Conservation (phyloP, 2,113 vertebrate species). For the Heterocephalus glaber region DNA sequence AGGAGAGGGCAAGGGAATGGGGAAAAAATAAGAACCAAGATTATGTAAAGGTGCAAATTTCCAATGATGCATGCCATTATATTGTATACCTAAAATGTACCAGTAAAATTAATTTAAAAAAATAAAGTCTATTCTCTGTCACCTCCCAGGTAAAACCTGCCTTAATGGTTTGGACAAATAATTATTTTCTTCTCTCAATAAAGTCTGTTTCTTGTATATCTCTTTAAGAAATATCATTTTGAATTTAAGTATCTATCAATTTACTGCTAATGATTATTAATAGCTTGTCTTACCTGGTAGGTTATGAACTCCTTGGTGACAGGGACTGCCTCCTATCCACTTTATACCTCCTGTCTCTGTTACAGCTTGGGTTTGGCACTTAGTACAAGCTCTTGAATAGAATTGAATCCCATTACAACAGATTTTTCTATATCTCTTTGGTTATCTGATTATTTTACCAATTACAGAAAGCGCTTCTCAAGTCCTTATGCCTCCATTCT, state of each 20-base stretch:
- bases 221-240: background rate
- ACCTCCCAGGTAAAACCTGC: background rate
- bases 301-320: background rate
- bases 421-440: background rate
- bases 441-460: background rate
- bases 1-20: too few relatives aligned
- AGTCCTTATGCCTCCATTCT: background rate
- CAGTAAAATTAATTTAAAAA: too few relatives aligned
- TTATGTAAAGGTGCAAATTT: too few relatives aligned
- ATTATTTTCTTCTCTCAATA: background rate
- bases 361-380: background rate
- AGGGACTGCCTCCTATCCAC: background rate
- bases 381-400: background rate
- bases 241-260: slow-evolving; percentile 33
- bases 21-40: too few relatives aligned
- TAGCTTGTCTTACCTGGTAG: background rate
- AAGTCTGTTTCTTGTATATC: background rate
- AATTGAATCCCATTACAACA: background rate
- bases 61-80: too few relatives aligned
- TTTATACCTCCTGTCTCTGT: background rate
- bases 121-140: background rate
- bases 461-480: background rate
- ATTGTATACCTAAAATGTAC: too few relatives aligned
- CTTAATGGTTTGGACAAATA: background rate
- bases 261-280: slow-evolving; percentile 20